Evolutionary conservation across 2,888 invertebrate species (phyloP).

Genomic region (Cryptocheilus praepositus): DNA sequence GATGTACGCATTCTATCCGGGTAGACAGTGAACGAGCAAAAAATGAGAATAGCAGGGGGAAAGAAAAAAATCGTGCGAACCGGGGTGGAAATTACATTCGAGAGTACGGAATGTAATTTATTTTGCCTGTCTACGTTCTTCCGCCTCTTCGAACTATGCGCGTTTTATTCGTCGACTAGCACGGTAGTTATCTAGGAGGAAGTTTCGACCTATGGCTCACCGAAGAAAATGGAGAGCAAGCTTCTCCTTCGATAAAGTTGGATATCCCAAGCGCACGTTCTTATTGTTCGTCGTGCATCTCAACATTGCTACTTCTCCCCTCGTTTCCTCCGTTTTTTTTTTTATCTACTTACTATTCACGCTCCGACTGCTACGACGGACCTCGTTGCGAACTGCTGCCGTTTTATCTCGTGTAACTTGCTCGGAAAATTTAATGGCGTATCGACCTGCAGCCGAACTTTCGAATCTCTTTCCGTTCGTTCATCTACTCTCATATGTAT

Average conservation of each 20-base stretch:
- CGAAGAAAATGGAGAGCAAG: slow-evolving; percentile 4
- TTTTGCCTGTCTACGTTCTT: slow-evolving; percentile 28
- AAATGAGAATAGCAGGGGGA: neutral
- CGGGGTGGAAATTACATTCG: slow-evolving; percentile 24
- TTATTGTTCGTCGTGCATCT: slow-evolving; percentile 12
- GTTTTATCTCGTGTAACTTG: slow-evolving; percentile 5
- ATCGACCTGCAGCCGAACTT: slow-evolving; percentile 2
- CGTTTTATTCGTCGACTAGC: slow-evolving; percentile 21
- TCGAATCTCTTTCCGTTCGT: neutral
- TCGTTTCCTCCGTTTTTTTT: neutral
- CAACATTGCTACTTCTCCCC: neutral
- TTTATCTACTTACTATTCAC: slow-evolving; percentile 19
- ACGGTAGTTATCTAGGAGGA: slow-evolving; percentile 31
- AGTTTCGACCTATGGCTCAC: slow-evolving; percentile 31
- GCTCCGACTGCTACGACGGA: neutral
- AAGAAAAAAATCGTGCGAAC: slow-evolving; percentile 29
- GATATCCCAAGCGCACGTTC: slow-evolving; percentile 11
- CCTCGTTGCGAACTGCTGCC: neutral
- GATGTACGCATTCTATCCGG: too few relatives aligned
- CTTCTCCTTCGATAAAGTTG: slow-evolving; percentile 9
- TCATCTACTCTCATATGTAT: too few relatives aligned
- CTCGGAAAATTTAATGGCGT: neutral
- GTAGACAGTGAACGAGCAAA: too few relatives aligned
- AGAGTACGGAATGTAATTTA: slow-evolving; percentile 39
- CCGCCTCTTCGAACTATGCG: slow-evolving; percentile 8